Percentiles rank a stretch among this genome's conserved stretches.
phyloP scores from a whole-genome alignment of 2,888 invertebrate genomes.

The Heliconius aoede region DNA sequence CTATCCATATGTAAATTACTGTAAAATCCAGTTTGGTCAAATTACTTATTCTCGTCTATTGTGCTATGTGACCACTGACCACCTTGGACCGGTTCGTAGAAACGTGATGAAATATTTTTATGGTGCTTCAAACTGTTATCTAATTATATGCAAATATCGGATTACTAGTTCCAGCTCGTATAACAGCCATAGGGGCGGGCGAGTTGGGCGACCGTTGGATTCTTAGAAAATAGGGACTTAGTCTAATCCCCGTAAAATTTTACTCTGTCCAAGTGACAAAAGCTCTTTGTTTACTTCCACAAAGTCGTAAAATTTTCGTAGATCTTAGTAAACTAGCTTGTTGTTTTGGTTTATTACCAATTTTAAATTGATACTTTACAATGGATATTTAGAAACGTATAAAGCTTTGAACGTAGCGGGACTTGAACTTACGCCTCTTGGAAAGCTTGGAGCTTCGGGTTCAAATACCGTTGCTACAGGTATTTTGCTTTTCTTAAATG shows the following conservation, averaged over 20 bases:
- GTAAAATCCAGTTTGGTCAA: constrained; percentile 59
- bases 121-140: constrained; percentile 33
- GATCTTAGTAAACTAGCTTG: neutral
- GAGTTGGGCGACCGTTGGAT: no score
- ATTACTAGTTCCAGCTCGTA: constrained; percentile 6
- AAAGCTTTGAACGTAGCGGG: no score
- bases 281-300: constrained; percentile 2
- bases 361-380: no score
- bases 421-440: no score
- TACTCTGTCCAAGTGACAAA: neutral
- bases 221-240: constrained; percentile 8
- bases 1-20: constrained; percentile 1
- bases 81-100: constrained; percentile 69
- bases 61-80: constrained; percentile 53
- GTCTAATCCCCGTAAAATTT: neutral
- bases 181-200: neutral
- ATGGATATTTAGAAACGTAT: no score
- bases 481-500: no score
- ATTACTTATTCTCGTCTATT: constrained; percentile 63
- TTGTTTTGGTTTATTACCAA: neutral
- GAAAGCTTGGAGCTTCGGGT: no score
- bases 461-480: no score
- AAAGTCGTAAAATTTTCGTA: neutral
- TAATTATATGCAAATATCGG: constrained; percentile 19
- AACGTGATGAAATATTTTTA: constrained; percentile 71